Percentiles rank a stretch among this genome's conserved stretches.
These are phyloP conservation scores for Vimba vimba DNA, from an alignment of 2,113 vertebrate genomes.

Conservation along the genomic window DNA sequence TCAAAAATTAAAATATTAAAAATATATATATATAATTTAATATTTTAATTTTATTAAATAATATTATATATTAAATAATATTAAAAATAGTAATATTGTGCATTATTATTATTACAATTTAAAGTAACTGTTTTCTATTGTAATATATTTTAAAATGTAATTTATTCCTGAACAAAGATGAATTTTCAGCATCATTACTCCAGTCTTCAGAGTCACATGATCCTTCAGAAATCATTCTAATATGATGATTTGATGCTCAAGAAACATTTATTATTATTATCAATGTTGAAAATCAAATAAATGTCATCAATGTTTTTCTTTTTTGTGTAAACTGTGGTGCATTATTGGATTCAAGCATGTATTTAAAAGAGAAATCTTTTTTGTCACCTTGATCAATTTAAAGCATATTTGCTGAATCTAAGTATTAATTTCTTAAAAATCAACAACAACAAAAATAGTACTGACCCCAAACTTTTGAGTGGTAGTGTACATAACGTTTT, in stretches of 20 bases:
- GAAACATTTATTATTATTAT: too few relatives aligned
- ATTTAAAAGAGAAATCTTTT: neutral
- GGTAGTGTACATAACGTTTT: neutral
- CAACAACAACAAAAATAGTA: neutral
- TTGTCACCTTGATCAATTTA: neutral
- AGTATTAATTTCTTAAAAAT: neutral
- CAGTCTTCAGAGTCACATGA: neutral
- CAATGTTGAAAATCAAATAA: too few relatives aligned
- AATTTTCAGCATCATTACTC: neutral
- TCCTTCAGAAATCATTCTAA: neutral
- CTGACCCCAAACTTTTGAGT: neutral
- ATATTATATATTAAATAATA: too few relatives aligned
- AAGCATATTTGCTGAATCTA: neutral
- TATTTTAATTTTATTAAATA: too few relatives aligned
- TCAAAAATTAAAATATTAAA: too few relatives aligned
- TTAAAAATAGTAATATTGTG: neutral
- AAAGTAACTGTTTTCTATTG: neutral
- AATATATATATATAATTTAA: too few relatives aligned
- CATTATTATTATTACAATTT: neutral
- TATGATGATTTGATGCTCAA: neutral
- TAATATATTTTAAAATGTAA: neutral
- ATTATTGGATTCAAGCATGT: neutral
- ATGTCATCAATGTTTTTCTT: too few relatives aligned
- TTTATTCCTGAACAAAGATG: neutral
- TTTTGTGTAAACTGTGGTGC: neutral